A percentile compares a stretch with the other conserved stretches of the same genome.
phyloP scores from a whole-genome alignment of 2,888 invertebrate genomes.

The Melanostoma mellinum region DNA sequence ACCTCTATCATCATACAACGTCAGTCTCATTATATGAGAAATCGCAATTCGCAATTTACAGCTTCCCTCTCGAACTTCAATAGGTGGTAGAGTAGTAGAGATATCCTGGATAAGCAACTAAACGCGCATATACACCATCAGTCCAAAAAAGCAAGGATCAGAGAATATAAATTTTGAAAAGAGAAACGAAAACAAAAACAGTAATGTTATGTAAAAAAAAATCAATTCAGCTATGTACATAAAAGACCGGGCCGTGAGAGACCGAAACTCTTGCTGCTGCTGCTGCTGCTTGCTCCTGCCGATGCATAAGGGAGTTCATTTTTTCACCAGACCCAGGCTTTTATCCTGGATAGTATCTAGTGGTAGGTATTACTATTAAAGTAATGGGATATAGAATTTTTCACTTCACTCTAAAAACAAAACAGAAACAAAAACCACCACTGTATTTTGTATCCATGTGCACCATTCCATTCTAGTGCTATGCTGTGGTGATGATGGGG shows the following conservation, averaged over 20 bases:
- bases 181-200: conserved; percentile 38
- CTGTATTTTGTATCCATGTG: conserved; percentile 63
- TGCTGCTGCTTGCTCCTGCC: conserved; percentile 36
- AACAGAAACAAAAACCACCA: conserved; percentile 43
- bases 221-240: conserved; percentile 71
- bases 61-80: conserved; percentile 22
- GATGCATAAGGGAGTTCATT: conserved; percentile 45
- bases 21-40: conserved; percentile 49
- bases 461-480: conserved; percentile 16
- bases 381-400: conserved; percentile 69
- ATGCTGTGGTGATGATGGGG: conserved; percentile 29
- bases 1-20: conserved; percentile 35
- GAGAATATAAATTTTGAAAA: conserved; percentile 19
- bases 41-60: conserved; percentile 68
- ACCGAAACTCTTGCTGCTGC: conserved; percentile 38
- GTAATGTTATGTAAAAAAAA: conserved; percentile 47
- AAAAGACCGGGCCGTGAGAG: conserved; percentile 63
- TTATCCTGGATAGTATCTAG: conserved; percentile 12
- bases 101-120: conserved; percentile 35
- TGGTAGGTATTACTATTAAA: conserved; percentile 47
- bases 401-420: conserved; percentile 24
- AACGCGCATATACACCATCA: conserved; percentile 22
- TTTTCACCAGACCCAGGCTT: conserved; percentile 49
- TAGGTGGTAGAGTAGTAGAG: neutral
- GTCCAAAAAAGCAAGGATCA: conserved; percentile 54